Evolutionary conservation across 2,888 invertebrate species (phyloP).

Genomic region (Drosophila austrosaltans): DNA sequence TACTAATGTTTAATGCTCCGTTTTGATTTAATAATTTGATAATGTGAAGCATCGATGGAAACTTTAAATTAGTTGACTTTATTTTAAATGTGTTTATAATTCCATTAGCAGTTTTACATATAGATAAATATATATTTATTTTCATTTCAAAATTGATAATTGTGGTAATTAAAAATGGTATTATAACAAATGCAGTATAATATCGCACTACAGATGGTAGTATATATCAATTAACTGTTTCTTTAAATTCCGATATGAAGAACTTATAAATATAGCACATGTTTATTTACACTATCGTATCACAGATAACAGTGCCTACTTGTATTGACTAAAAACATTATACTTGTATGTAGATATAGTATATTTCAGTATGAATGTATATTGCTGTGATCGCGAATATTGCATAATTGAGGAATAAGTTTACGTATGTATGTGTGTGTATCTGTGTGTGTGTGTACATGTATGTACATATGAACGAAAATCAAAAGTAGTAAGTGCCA

Average conservation of each 20-base stretch:
- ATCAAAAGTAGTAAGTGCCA: neutral
- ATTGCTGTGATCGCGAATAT: neutral
- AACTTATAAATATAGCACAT: constrained; percentile 29
- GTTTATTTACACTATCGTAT: constrained; percentile 51
- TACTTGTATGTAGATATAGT: neutral
- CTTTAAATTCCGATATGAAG: constrained; percentile 31
- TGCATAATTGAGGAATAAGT: neutral
- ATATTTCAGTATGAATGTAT: neutral
- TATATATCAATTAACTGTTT: constrained; percentile 25
- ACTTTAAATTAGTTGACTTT: constrained; percentile 5
- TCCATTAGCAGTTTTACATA: constrained; percentile 10
- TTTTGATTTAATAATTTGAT: too few relatives aligned
- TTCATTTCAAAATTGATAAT: constrained; percentile 2
- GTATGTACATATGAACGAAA: constrained; percentile 12
- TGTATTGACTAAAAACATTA: constrained; percentile 3
- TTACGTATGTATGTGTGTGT: too few relatives aligned
- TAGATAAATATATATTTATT: constrained; percentile 5
- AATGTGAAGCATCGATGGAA: neutral
- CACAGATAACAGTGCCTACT: constrained; percentile 57
- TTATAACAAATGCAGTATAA: constrained; percentile 4
- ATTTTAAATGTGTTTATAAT: constrained; percentile 7
- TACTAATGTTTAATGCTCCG: too few relatives aligned
- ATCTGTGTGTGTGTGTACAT: constrained; percentile 8
- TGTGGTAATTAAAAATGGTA: neutral
- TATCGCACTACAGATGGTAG: constrained; percentile 1